Conservation (phyloP, 1,140 invertebrate genomes). For the Anastrepha ludens region DNA sequence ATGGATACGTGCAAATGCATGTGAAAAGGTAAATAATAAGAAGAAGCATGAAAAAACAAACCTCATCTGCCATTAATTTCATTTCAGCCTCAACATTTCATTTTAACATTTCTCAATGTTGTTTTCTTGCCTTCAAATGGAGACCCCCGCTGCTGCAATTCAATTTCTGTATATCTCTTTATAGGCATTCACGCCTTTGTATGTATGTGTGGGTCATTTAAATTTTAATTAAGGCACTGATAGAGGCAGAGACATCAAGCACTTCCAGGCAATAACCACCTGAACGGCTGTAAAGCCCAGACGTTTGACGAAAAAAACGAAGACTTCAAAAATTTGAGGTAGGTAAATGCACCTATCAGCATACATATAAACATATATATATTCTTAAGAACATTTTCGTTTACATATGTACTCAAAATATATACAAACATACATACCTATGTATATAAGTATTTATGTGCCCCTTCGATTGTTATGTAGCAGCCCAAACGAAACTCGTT, state of each 20-base stretch:
- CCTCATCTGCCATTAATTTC: slow-evolving; percentile 44
- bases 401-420: not conserved
- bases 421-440: not conserved
- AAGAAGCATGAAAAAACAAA: not conserved
- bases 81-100: slow-evolving; percentile 48
- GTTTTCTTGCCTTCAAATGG: not conserved
- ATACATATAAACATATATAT: too few relatives aligned
- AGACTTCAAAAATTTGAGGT: too few relatives aligned
- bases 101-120: slow-evolving; percentile 20
- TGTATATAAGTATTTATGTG: not conserved
- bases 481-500: slow-evolving; percentile 23
- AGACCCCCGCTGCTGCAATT: not conserved
- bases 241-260: not conserved
- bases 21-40: not conserved
- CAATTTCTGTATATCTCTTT: not conserved
- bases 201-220: slow-evolving; percentile 49
- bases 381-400: not conserved
- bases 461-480: not conserved
- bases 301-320: too few relatives aligned
- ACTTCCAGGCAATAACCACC: not conserved
- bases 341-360: too few relatives aligned
- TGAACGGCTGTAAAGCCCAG: too few relatives aligned
- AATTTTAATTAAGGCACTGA: slow-evolving; percentile 45
- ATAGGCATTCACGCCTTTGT: not conserved
- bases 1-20: not conserved